Evolutionary conservation across 2,113 vertebrate species (phyloP).

Genomic region (Athene cunicularia): DNA sequence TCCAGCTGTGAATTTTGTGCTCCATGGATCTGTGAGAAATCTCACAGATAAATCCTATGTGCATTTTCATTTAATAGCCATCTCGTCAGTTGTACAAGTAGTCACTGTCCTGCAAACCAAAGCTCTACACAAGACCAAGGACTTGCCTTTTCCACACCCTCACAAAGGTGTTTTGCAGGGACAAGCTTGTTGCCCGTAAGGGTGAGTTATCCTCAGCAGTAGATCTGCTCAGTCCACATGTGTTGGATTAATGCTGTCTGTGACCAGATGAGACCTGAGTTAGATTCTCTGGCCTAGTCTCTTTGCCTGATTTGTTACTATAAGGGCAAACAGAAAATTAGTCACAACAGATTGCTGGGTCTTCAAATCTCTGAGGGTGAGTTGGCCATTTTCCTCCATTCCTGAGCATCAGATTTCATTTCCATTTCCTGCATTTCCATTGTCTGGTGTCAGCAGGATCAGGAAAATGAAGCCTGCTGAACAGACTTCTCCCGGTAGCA

Average conservation of each 20-base stretch:
- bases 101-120: neutral
- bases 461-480: neutral
- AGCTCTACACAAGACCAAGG: neutral
- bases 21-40: slow-evolving; percentile 55
- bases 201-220: neutral
- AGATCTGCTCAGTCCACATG: neutral
- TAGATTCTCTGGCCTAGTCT: neutral
- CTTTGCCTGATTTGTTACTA: neutral
- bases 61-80: neutral
- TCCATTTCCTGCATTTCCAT: neutral
- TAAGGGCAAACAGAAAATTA: neutral
- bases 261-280: neutral
- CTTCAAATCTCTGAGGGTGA: neutral
- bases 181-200: neutral
- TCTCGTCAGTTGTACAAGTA: neutral
- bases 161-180: neutral
- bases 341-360: neutral
- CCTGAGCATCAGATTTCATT: neutral
- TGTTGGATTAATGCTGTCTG: neutral
- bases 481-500: neutral
- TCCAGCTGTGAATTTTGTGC: neutral
- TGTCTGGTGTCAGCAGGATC: neutral
- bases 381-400: neutral
- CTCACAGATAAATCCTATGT: neutral
- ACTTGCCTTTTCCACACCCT: neutral